phyloP scores from a whole-genome alignment of 2,888 invertebrate genomes.

The Drosophila gaucha region DNA sequence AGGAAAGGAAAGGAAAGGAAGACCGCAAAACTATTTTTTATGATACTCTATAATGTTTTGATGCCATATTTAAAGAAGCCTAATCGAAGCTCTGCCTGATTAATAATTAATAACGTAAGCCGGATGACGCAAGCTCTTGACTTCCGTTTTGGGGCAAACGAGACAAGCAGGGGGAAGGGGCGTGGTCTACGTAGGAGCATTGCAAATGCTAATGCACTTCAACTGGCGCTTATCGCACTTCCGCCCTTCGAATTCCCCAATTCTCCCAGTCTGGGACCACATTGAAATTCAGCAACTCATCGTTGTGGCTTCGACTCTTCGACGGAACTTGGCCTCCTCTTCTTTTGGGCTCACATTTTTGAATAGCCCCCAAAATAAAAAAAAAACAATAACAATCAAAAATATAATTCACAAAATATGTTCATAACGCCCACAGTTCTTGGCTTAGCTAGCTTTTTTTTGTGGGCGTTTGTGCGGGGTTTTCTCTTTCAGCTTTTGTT shows the following conservation, averaged over 20 bases:
- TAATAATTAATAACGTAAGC: slow-evolving; percentile 36
- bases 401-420: slow-evolving; percentile 77
- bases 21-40: slow-evolving; percentile 6
- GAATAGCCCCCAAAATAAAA: slow-evolving; percentile 18
- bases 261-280: background rate
- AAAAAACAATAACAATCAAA: slow-evolving; percentile 59
- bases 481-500: slow-evolving; percentile 21
- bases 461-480: slow-evolving; percentile 57
- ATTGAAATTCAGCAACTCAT: slow-evolving; percentile 36
- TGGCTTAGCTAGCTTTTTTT: slow-evolving; percentile 26
- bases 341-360: slow-evolving; percentile 10
- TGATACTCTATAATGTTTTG: slow-evolving; percentile 1
- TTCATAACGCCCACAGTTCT: slow-evolving; percentile 70
- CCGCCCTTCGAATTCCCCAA: slow-evolving; percentile 54
- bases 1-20: background rate
- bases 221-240: slow-evolving; percentile 51
- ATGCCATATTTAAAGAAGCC: slow-evolving; percentile 3
- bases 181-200: background rate
- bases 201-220: slow-evolving; percentile 12
- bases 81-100: slow-evolving; percentile 11
- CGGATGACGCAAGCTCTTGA: slow-evolving; percentile 40
- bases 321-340: slow-evolving; percentile 23
- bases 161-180: background rate
- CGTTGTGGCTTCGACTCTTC: too few relatives aligned
- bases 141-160: slow-evolving; percentile 30